Evolutionary conservation across 1,140 invertebrate species (phyloP).

Genomic region (Maconellicoccus hirsutus): DNA sequence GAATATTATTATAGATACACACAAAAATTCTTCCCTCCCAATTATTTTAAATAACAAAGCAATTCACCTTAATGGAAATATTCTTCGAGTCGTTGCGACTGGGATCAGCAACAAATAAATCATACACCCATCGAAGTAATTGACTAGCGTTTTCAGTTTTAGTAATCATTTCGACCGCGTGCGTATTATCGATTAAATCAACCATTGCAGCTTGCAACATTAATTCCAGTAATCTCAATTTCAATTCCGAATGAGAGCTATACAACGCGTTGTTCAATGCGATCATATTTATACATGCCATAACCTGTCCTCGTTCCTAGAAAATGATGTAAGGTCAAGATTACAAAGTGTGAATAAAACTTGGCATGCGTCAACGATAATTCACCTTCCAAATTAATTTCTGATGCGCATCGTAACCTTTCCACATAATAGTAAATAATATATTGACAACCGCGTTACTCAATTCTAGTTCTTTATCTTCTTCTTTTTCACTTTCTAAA

Average conservation of each 20-base stretch:
- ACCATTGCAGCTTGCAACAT: constrained; percentile 44
- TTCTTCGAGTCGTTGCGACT: constrained; percentile 41
- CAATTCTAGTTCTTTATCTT: constrained; percentile 43
- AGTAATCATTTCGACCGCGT: constrained; percentile 27
- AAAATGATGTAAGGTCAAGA: constrained; percentile 24
- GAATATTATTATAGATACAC: too few relatives aligned
- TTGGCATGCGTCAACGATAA: too few relatives aligned
- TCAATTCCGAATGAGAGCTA: constrained; percentile 43
- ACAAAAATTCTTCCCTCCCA: background rate
- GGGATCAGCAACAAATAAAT: constrained; percentile 44
- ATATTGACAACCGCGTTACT: constrained; percentile 46
- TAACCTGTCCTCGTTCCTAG: constrained; percentile 46
- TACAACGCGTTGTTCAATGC: constrained; percentile 46
- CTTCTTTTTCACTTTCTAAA: constrained; percentile 34
- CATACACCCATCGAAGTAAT: constrained; percentile 45
- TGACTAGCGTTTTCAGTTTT: constrained; percentile 44
- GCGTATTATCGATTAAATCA: constrained; percentile 43
- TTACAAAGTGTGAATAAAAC: constrained; percentile 23
- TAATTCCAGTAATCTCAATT: constrained; percentile 48
- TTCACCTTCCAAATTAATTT: constrained; percentile 45
- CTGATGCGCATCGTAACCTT: constrained; percentile 45
- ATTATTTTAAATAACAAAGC: too few relatives aligned
- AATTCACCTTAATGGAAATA: constrained; percentile 34
- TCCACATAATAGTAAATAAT: constrained; percentile 48
- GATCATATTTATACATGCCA: constrained; percentile 48